Conservation (phyloP, 2,113 vertebrate genomes). For the Canis aureus region DNA sequence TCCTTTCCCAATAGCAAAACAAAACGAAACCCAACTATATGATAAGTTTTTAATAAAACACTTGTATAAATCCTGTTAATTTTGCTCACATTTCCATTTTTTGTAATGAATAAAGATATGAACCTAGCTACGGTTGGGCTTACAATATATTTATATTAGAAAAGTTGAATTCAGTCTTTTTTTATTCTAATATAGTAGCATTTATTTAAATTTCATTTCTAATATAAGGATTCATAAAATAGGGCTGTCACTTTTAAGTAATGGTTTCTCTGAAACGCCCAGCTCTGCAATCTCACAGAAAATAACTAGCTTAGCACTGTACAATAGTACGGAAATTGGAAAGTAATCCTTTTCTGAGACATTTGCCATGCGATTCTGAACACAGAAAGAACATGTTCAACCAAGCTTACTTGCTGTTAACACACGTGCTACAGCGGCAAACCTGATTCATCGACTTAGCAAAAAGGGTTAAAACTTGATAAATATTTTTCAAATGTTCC, state of each 20-base stretch:
- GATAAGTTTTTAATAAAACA: slow-evolving; percentile 5
- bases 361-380: slow-evolving; percentile 60
- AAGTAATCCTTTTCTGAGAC: slow-evolving; percentile 57
- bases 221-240: slow-evolving; percentile 31
- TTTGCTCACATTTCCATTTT: slow-evolving; percentile 49
- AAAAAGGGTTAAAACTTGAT: slow-evolving; percentile 86
- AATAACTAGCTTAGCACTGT: slow-evolving; percentile 56
- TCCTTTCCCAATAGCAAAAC: slow-evolving; percentile 2
- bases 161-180: slow-evolving; percentile 30
- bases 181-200: slow-evolving; percentile 36
- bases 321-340: slow-evolving; percentile 53
- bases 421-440: rapidly evolving
- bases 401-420: background rate
- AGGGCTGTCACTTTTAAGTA: slow-evolving; percentile 32
- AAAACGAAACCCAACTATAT: background rate
- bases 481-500: slow-evolving; percentile 85
- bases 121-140: slow-evolving; percentile 47
- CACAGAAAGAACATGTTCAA: slow-evolving; percentile 60
- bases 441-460: background rate
- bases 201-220: slow-evolving; percentile 68
- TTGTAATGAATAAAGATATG: slow-evolving; percentile 53
- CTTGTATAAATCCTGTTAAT: slow-evolving; percentile 54
- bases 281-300: slow-evolving; percentile 52
- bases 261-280: slow-evolving; percentile 66
- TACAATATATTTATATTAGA: slow-evolving; percentile 35